Evolutionary conservation across 1,140 invertebrate genomes (phyloP).

Genomic region (Eupristina koningsbergeri): DNA sequence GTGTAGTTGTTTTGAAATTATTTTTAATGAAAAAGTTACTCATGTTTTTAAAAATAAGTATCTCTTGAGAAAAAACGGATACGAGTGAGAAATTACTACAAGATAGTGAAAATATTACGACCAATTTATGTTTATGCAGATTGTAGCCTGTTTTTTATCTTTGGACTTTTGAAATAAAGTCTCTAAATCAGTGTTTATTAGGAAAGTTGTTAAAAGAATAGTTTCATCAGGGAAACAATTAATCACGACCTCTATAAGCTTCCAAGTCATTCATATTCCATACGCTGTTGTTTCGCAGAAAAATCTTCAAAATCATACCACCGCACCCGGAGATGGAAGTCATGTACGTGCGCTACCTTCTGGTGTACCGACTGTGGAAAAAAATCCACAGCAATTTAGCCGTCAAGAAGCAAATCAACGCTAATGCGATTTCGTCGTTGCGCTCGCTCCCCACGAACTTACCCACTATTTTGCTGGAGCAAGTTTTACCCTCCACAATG

Average conservation of each 20-base stretch:
- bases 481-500: conserved; percentile 48
- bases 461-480: conserved; percentile 14
- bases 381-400: conserved; percentile 62
- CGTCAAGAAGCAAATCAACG: conserved; percentile 63
- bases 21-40: too few species aligned
- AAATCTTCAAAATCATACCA: conserved; percentile 63
- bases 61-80: too few species aligned
- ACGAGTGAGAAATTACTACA: too few species aligned
- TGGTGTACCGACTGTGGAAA: conserved; percentile 68
- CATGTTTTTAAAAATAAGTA: too few species aligned
- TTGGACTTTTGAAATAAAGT: neutral
- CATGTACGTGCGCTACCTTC: conserved; percentile 68
- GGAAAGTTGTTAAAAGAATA: too few species aligned
- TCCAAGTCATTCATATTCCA: neutral
- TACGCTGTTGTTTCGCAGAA: conserved; percentile 58
- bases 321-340: conserved; percentile 59
- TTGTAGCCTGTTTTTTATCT: too few species aligned
- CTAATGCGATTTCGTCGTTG: conserved; percentile 61
- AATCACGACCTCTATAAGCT: neutral
- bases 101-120: too few species aligned
- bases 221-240: neutral
- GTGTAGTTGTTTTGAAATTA: too few species aligned
- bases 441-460: conserved; percentile 54
- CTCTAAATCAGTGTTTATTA: neutral
- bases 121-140: too few species aligned